These are phyloP conservation scores for Caerostris extrusa DNA, from an alignment of 1,140 invertebrate genomes.

Conservation along the genomic window DNA sequence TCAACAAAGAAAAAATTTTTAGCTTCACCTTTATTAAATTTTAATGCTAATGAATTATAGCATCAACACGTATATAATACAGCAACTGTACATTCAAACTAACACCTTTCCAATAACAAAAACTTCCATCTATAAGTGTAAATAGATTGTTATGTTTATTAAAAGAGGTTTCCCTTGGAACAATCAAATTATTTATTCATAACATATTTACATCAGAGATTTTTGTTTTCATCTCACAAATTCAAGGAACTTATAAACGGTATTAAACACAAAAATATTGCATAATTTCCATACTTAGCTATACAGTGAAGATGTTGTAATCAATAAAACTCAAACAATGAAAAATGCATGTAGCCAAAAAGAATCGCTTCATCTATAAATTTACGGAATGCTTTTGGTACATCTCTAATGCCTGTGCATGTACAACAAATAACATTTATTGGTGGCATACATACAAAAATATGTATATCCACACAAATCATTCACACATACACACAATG, in stretches of 20 bases:
- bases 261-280: conserved; percentile 11
- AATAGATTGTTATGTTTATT: conserved; percentile 46
- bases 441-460: conserved; percentile 77
- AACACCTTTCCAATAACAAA: conserved; percentile 43
- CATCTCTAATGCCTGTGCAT: conserved; percentile 71
- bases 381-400: conserved; percentile 63
- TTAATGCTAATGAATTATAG: conserved; percentile 65
- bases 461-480: conserved; percentile 72
- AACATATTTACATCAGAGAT: conserved; percentile 66
- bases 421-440: conserved; percentile 69
- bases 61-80: conserved; percentile 69
- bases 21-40: conserved; percentile 3
- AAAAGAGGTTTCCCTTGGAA: neutral
- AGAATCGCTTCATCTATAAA: conserved; percentile 45
- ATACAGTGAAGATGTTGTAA: conserved; percentile 35
- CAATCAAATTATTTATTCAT: conserved; percentile 26
- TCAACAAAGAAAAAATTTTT: conserved; percentile 21
- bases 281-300: conserved; percentile 16
- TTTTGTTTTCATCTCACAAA: conserved; percentile 12
- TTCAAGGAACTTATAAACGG: conserved; percentile 46
- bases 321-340: conserved; percentile 59
- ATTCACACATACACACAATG: conserved; percentile 25
- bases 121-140: conserved; percentile 55
- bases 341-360: conserved; percentile 55
- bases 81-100: conserved; percentile 74